Conservation (phyloP, 2,888 invertebrate species). For the Tetheella fluctuosa region DNA sequence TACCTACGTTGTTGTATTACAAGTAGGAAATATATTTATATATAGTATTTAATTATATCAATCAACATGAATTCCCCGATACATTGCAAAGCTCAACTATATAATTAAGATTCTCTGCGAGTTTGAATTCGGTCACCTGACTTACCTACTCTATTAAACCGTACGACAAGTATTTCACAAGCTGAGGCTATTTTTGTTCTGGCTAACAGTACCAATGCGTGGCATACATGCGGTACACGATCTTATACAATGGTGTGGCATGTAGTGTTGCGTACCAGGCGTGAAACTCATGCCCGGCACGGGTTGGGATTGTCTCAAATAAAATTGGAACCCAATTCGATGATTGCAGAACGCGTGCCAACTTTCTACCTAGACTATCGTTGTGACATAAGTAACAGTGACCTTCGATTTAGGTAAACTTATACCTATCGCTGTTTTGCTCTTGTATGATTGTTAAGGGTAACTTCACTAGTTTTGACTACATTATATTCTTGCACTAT, state of each 20-base stretch:
- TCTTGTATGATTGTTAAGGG: no score
- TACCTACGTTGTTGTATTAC: conserved; percentile 2
- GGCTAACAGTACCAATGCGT: conserved; percentile 47
- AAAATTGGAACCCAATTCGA: conserved; percentile 62
- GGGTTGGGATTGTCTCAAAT: conserved; percentile 40
- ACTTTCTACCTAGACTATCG: conserved; percentile 33
- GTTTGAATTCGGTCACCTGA: conserved; percentile 42
- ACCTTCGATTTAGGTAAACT: conserved; percentile 1
- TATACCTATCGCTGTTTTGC: not conserved
- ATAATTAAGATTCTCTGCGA: conserved; percentile 17
- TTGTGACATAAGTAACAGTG: not conserved
- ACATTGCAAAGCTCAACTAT: not conserved
- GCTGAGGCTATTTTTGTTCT: conserved; percentile 75
- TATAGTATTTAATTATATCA: not conserved
- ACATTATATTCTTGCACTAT: no score
- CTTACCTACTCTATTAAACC: conserved; percentile 30
- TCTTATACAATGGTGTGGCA: conserved; percentile 28
- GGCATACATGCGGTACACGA: conserved; percentile 31
- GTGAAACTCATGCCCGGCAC: conserved; percentile 28
- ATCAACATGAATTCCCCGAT: not conserved
- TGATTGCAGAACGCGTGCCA: conserved; percentile 55
- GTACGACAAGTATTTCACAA: conserved; percentile 54
- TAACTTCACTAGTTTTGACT: not conserved
- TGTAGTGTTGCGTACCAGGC: conserved; percentile 28
- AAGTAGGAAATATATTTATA: not conserved